Evolutionary conservation across 1,140 invertebrate genomes (phyloP).

Genomic region (Ectropis grisescens): DNA sequence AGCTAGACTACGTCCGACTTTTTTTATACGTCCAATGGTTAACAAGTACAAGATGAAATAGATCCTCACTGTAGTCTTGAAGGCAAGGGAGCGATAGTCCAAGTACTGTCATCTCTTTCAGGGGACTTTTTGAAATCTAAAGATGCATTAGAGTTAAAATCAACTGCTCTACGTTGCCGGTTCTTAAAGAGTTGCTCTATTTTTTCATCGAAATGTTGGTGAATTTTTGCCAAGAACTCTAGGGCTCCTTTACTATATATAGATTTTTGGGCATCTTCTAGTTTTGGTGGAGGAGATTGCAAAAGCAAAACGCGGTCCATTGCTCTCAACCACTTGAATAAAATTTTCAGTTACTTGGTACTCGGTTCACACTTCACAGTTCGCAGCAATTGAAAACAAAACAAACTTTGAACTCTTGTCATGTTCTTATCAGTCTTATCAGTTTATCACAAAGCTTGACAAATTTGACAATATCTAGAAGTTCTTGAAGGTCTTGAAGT

Average conservation of each 20-base stretch:
- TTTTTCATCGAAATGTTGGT: conserved; percentile 52
- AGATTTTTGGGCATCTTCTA: conserved; percentile 61
- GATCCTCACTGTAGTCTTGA: conserved; percentile 58
- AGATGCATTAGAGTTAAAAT: conserved; percentile 20
- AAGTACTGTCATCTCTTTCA: conserved; percentile 51
- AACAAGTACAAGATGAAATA: too few relatives aligned
- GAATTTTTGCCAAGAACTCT: conserved; percentile 58
- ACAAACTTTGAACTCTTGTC: too few relatives aligned
- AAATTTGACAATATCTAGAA: too few relatives aligned
- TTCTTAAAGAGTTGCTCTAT: conserved; percentile 57
- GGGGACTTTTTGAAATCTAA: conserved; percentile 43
- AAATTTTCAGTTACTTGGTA: too few relatives aligned
- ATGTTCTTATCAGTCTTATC: too few relatives aligned
- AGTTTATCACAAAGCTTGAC: too few relatives aligned
- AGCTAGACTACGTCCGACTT: too few relatives aligned
- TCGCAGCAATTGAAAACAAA: too few relatives aligned
- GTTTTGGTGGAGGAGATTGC: conserved; percentile 59
- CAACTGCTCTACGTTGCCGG: conserved; percentile 36
- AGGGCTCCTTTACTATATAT: conserved; percentile 53
- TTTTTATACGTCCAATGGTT: too few relatives aligned
- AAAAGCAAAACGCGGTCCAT: conserved; percentile 45
- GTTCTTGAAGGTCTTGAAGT: too few relatives aligned
- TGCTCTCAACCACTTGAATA: conserved; percentile 6
- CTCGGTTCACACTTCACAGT: too few relatives aligned
- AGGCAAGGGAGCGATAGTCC: conserved; percentile 71